Evolutionary conservation across 2,888 invertebrate species (phyloP), one percentile per base, ranked within the genome.

Genomic region (Cartodere bifasciata): DNA sequence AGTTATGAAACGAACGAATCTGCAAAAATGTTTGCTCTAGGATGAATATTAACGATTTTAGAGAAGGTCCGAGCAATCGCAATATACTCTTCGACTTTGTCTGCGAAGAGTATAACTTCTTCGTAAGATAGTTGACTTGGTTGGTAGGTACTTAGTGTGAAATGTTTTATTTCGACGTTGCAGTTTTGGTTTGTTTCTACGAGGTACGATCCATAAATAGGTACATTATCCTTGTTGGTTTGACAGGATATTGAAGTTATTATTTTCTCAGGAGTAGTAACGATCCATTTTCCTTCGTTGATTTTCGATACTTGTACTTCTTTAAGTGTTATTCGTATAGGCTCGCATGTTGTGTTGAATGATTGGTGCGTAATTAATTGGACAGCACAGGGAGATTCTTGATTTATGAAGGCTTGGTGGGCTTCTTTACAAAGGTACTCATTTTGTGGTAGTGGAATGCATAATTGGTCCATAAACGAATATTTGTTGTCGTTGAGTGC

Each of bases 181-280:
- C 20, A 20, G n/a, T 20, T 20, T 20, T 20, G 20, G n/a, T 6
- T 20, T 20, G n/a, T 20, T 20, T 20, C 20, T 20, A 20, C 6
- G 6, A 20, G n/a, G n/a, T 7, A 20, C n/a, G 20, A 7, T 20
- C 20, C 20, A 7, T 20, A 7, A 7, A 20, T 7, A 7, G 20
- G 20, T 7, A 20, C n/a, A 20, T 6, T 20, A 20, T 20, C n/a
- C n/a, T 20, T 6, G n/a, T 20, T n/a, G 6, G 6, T 20, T 20
- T 20, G n/a, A n/a, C n/a, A n/a, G n/a, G n/a, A n/a, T n/a, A n/a
- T n/a, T n/a, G n/a, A n/a, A n/a, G n/a, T n/a, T n/a, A n/a, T n/a
- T n/a, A n/a, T n/a, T n/a, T n/a, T n/a, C n/a, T n/a, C n/a, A n/a
- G n/a, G n/a, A n/a, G n/a, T 20, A 7, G n/a, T 20, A 20, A 20